These are phyloP conservation scores for Phrynocephalus versicolor DNA, from an alignment of 2,113 vertebrate genomes.

Conservation along the genomic window DNA sequence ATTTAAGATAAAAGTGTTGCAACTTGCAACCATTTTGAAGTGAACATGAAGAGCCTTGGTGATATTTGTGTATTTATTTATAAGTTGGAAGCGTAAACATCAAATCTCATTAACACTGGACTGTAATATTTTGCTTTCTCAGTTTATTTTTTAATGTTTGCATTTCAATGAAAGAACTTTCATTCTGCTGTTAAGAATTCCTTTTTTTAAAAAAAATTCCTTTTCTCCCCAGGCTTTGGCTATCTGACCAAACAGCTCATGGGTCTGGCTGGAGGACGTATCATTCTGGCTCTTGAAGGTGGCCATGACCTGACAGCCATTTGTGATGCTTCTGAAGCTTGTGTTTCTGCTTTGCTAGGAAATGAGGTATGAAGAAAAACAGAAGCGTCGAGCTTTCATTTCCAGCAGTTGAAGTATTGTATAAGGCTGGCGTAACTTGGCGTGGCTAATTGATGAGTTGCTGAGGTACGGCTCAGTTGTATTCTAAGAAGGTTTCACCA, in stretches of 20 bases:
- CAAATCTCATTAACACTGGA: constrained; percentile 62
- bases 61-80: not conserved
- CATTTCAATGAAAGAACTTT: constrained; percentile 69
- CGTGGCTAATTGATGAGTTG: no score
- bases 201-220: constrained; percentile 57
- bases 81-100: not conserved
- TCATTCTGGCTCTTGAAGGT: constrained; percentile 93
- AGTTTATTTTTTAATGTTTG: constrained; percentile 69
- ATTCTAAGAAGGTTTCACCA: no score
- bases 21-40: not conserved
- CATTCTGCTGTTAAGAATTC: constrained; percentile 46
- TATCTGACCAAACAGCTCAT: constrained; percentile 98
- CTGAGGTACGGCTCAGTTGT: no score
- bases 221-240: constrained; percentile 86
- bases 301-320: constrained; percentile 98
- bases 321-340: constrained; percentile 95
- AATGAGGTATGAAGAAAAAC: constrained; percentile 84
- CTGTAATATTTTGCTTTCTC: constrained; percentile 63
- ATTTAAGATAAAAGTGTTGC: not conserved
- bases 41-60: not conserved
- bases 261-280: constrained; percentile 90
- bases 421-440: no score
- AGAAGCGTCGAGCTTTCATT: not conserved
- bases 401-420: no score
- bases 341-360: constrained; percentile 93